Evolutionary conservation across 2,797 vertebrate species (phyloP).

Genomic region (Sebastes hopkinsi): DNA sequence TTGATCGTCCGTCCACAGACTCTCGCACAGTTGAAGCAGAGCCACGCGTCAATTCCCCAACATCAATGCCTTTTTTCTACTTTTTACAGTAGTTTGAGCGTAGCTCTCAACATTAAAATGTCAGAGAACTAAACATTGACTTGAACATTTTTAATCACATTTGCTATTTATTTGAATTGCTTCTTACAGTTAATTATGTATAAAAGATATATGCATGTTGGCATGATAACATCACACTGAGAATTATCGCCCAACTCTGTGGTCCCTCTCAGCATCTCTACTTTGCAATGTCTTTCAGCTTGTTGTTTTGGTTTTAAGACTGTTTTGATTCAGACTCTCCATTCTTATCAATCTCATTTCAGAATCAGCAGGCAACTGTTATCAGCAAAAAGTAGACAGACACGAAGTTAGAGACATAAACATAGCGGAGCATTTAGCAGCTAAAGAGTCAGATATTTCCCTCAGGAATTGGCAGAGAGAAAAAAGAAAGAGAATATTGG

Average conservation of each 20-base stretch:
- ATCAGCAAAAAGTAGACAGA: not conserved
- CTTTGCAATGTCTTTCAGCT: not conserved
- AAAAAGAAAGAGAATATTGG: not conserved
- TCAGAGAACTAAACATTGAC: too few species aligned
- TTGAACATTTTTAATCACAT: too few species aligned
- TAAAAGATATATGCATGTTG: rapidly evolving
- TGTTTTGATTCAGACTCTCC: not conserved
- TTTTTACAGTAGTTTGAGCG: too few species aligned
- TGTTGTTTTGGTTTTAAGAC: not conserved
- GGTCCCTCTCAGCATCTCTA: not conserved
- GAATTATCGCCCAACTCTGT: not conserved
- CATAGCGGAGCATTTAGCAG: not conserved
- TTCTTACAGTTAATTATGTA: too few species aligned
- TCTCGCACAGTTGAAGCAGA: too few species aligned
- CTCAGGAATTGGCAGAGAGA: not conserved
- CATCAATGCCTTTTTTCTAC: too few species aligned
- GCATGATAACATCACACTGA: not conserved
- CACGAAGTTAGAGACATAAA: too few species aligned
- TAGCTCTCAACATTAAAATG: too few species aligned
- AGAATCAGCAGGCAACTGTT: not conserved
- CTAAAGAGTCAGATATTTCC: not conserved
- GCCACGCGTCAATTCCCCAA: too few species aligned
- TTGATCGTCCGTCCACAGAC: too few species aligned
- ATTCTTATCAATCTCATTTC: not conserved
- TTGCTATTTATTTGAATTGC: rapidly evolving